Conservation (phyloP, 2,797 vertebrate species). For the Streptopelia turtur region DNA sequence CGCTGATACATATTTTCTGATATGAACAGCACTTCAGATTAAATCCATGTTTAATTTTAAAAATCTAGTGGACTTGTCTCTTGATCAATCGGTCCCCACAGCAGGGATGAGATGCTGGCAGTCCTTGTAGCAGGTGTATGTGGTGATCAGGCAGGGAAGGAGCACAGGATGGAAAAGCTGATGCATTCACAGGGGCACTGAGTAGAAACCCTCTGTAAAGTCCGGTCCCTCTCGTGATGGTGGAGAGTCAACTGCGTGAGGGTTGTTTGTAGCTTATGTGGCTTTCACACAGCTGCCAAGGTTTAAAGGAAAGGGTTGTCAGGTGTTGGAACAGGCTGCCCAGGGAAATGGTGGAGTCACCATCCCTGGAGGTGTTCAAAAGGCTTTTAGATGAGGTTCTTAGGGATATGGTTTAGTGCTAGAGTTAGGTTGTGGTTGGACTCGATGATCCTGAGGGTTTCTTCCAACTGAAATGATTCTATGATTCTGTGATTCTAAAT, state of each 20-base stretch:
- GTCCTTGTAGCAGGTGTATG: not conserved
- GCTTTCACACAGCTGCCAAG: not conserved
- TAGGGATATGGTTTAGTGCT: no score
- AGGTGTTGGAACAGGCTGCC: no score
- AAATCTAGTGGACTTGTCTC: not conserved
- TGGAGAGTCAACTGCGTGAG: not conserved
- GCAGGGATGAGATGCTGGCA: not conserved
- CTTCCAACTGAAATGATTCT: no score
- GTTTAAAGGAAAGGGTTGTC: not conserved
- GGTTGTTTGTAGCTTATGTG: accelerated
- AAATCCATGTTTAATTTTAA: not conserved
- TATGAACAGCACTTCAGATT: not conserved
- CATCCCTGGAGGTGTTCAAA: no score
- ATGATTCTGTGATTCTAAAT: not conserved
- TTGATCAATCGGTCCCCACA: not conserved
- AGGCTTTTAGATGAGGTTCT: no score
- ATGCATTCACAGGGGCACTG: accelerated
- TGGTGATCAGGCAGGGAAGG: not conserved
- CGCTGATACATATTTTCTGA: not conserved
- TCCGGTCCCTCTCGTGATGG: not conserved
- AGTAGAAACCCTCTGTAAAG: not conserved
- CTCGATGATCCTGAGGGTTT: no score
- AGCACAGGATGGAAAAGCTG: not conserved
- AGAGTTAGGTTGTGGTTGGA: no score
- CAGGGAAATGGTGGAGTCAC: no score